Base-by-base conservation (phyloP, 2,888 invertebrate genomes). In the Conchocele bisecta region DNA sequence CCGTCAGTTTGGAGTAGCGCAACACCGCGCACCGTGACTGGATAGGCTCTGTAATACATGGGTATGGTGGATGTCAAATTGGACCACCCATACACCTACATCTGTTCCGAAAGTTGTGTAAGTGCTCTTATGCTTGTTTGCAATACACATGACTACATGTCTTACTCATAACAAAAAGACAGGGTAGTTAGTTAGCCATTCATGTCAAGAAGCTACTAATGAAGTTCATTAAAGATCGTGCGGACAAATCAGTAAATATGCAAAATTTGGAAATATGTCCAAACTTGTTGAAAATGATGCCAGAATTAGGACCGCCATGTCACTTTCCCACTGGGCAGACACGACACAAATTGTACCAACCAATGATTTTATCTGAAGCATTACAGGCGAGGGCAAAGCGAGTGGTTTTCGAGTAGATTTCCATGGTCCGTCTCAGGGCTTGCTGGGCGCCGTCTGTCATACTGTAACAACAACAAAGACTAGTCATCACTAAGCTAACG, bases 361-460 rank as follows among this genome's bases (percentile, higher is more conserved):
- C 93, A 78, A 99, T 99, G 66, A 99, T 98, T 92, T 98, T 98
- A 90, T 99, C 99, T 67, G 98, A 98, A 83, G 96, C 97, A 92
- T 99, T 99, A 89, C 99, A 99, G 20, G 99, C 99, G 6, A 99
- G 93, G 0, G 98, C 98, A 92, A 99, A 99, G 72, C 99, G 93
- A 0, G 99, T 99, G 0, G 99, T 99, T 89, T 95, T 95, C 61
- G 98, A 98, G 92, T 98, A 99, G 72, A 99, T 94, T 92, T 99
- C 99, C 99, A 99, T 99, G 0, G 98, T 99, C 79, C 99, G 94
- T 22, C 99, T 94, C 60, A 99, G 92, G 0, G 99, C 99, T 91
- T 99, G 98, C 91, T 99, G 99, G 0, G 99, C 99, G 0, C 98
- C 98, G 85, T 98, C 98, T 0, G 99, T 99, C 99, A 99, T 99